Percentiles rank a stretch among this genome's conserved stretches.
Evolutionary conservation across 2,888 invertebrate genomes (phyloP).

Genomic region (Axea sp.): DNA sequence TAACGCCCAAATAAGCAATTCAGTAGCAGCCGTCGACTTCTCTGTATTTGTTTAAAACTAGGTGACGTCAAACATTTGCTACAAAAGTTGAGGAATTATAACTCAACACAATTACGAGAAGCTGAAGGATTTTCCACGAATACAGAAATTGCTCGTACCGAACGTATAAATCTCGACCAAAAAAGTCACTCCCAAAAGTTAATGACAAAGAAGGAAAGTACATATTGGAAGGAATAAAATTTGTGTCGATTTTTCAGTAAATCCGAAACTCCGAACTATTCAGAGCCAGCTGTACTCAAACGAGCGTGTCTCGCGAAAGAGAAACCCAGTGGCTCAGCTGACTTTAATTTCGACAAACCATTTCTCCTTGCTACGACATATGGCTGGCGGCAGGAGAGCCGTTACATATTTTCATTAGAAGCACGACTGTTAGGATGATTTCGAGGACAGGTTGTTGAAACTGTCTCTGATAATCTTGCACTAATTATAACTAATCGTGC

Average conservation of each 20-base stretch:
- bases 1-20: slow-evolving; percentile 69
- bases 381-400: slow-evolving; percentile 78
- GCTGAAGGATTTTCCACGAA: slow-evolving; percentile 7
- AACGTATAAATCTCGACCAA: no score
- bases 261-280: slow-evolving; percentile 39
- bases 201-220: not conserved
- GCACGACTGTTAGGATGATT: slow-evolving; percentile 56
- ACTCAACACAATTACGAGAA: slow-evolving; percentile 54
- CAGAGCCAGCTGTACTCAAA: slow-evolving; percentile 62
- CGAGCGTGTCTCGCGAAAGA: slow-evolving; percentile 59
- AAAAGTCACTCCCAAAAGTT: no score
- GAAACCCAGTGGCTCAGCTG: slow-evolving; percentile 72
- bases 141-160: not conserved
- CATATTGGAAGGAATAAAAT: slow-evolving; percentile 1
- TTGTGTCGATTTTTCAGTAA: slow-evolving; percentile 22
- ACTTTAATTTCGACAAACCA: slow-evolving; percentile 78
- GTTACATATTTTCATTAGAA: slow-evolving; percentile 73
- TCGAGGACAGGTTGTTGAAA: slow-evolving; percentile 62
- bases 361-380: slow-evolving; percentile 76
- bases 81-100: slow-evolving; percentile 65
- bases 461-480: slow-evolving; percentile 55
- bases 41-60: slow-evolving; percentile 70
- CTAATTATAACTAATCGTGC: slow-evolving; percentile 49
- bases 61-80: slow-evolving; percentile 71
- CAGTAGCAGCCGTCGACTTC: slow-evolving; percentile 67